These are phyloP conservation scores for Oegoconia quadripuncta DNA, from an alignment of 2,888 invertebrate species.

Conservation along the genomic window DNA sequence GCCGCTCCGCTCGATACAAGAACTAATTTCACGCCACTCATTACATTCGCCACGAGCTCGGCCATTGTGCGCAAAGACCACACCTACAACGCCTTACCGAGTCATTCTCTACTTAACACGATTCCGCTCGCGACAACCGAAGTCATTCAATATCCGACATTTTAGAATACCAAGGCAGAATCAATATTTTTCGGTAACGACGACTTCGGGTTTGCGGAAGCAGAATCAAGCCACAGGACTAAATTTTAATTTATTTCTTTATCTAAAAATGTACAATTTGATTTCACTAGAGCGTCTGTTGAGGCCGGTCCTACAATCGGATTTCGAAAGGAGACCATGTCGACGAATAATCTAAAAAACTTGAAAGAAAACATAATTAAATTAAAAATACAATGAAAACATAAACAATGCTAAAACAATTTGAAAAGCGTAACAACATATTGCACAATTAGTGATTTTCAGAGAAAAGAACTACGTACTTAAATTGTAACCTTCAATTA, in stretches of 20 bases:
- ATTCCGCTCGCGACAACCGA: constrained; percentile 5
- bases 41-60: constrained; percentile 20
- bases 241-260: constrained; percentile 9
- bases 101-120: constrained; percentile 17
- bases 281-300: constrained; percentile 19
- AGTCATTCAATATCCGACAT: neutral
- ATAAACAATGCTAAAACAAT: constrained; percentile 60
- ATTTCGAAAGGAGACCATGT: constrained; percentile 48
- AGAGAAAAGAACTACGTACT: constrained; percentile 61
- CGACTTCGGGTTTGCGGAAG: neutral
- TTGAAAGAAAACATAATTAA: constrained; percentile 42
- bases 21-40: constrained; percentile 6
- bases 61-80: constrained; percentile 22
- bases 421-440: constrained; percentile 71
- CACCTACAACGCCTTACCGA: constrained; percentile 18
- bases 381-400: constrained; percentile 37
- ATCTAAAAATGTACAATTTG: constrained; percentile 15
- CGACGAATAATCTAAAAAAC: constrained; percentile 47
- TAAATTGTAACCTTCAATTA: constrained; percentile 45
- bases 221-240: constrained; percentile 5
- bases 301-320: constrained; percentile 39
- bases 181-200: neutral
- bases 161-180: too few relatives aligned
- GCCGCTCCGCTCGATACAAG: constrained; percentile 20
- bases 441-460: constrained; percentile 65